Conservation (phyloP, 2,888 invertebrate species). For the Sipha maydis region DNA sequence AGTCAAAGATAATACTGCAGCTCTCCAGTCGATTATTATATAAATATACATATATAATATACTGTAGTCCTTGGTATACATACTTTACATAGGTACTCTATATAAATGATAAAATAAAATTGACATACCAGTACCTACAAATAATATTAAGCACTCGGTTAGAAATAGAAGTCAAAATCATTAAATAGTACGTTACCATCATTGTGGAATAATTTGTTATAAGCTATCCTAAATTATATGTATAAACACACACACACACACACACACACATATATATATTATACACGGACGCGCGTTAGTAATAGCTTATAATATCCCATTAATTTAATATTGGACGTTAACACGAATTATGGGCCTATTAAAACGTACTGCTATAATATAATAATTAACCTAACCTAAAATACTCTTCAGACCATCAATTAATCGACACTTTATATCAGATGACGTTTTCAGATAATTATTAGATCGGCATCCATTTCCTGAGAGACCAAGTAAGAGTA, state of each 20-base stretch:
- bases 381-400: constrained; percentile 42
- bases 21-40: not conserved
- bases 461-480: not conserved
- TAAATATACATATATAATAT: no score
- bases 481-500: not conserved
- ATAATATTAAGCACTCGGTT: not conserved
- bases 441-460: constrained; percentile 30
- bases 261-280: not conserved
- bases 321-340: constrained; percentile 19
- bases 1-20: constrained; percentile 7
- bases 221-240: constrained; percentile 2
- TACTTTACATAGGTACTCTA: no score
- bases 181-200: not conserved
- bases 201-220: not conserved
- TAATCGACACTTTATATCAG: constrained; percentile 37
- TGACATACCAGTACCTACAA: not conserved
- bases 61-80: not conserved
- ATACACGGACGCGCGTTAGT: not conserved
- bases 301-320: constrained; percentile 13
- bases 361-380: constrained; percentile 29
- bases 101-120: not conserved
- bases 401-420: constrained; percentile 20
- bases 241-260: not conserved
- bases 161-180: not conserved
- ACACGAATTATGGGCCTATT: constrained; percentile 16